Conservation (phyloP, 2,888 invertebrate species). For the Caenorhabditis wallacei region DNA sequence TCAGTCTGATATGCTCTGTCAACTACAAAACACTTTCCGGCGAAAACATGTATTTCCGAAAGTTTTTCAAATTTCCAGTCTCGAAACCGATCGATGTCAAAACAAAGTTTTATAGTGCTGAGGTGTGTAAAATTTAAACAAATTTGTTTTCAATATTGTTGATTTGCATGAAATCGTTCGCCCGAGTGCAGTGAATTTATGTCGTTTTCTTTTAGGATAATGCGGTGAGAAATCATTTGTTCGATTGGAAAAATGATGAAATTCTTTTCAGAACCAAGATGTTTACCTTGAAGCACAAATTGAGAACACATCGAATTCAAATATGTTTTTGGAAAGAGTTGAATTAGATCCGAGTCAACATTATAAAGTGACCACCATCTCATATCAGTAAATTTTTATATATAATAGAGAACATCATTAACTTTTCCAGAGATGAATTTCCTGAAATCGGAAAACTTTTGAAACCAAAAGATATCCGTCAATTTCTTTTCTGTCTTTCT, state of each 20-base stretch:
- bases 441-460: constrained; percentile 84
- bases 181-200: constrained; percentile 41
- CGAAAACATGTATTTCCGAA: constrained; percentile 91
- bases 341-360: constrained; percentile 93
- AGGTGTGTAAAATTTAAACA: constrained; percentile 84
- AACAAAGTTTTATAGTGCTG: constrained; percentile 96
- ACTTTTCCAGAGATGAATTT: constrained; percentile 56
- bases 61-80: constrained; percentile 97
- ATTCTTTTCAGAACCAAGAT: constrained; percentile 86
- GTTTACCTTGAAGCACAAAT: constrained; percentile 89
- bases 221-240: constrained; percentile 63
- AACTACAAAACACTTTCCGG: constrained; percentile 89
- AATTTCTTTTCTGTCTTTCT: constrained; percentile 91
- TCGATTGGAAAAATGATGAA: not conserved
- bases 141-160: constrained; percentile 83
- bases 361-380: constrained; percentile 87
- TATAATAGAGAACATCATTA: not conserved
- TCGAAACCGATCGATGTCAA: constrained; percentile 98
- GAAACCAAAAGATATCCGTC: constrained; percentile 93
- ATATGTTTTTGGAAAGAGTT: constrained; percentile 95
- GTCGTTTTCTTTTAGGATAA: constrained; percentile 70
- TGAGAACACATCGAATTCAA: constrained; percentile 94
- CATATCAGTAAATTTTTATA: constrained; percentile 64
- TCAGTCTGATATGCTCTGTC: constrained; percentile 95
- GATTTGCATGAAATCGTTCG: constrained; percentile 53